Percentiles rank a stretch among this genome's conserved stretches.
phyloP scores from a whole-genome alignment of 2,888 invertebrate species.

The Lasioglossum zephyrum region DNA sequence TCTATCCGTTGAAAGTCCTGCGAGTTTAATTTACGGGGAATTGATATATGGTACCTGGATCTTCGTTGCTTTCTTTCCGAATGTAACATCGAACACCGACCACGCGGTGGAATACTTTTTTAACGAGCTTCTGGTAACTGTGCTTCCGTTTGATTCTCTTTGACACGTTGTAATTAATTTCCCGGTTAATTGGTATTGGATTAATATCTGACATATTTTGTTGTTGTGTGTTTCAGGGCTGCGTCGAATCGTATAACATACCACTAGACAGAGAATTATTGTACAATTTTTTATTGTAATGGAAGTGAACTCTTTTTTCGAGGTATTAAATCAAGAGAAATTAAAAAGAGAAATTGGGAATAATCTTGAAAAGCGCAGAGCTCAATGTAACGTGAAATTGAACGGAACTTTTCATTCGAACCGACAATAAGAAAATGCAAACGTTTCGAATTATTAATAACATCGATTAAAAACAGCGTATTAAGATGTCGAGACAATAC shows the following conservation, averaged over 20 bases:
- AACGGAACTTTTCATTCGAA: background rate
- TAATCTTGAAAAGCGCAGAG: background rate
- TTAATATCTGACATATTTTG: background rate
- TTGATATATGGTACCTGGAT: background rate
- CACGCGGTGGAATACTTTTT: background rate
- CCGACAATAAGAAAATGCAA: background rate
- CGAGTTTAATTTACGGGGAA: background rate
- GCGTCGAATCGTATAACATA: background rate
- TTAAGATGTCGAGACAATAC: background rate
- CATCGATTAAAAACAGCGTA: background rate
- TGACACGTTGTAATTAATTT: background rate
- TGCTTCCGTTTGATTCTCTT: background rate
- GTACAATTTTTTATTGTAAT: background rate
- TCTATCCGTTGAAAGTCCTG: background rate
- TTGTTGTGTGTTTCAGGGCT: background rate
- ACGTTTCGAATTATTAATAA: background rate
- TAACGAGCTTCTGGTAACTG: background rate
- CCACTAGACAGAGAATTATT: background rate
- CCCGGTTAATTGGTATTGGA: background rate
- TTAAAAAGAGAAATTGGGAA: background rate
- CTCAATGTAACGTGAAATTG: background rate
- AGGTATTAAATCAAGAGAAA: background rate
- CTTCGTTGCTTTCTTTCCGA: background rate
- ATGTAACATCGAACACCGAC: background rate
- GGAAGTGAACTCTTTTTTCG: background rate